These are phyloP conservation scores for Spicauda simplicius DNA, from an alignment of 2,888 invertebrate species.

Conservation along the genomic window DNA sequence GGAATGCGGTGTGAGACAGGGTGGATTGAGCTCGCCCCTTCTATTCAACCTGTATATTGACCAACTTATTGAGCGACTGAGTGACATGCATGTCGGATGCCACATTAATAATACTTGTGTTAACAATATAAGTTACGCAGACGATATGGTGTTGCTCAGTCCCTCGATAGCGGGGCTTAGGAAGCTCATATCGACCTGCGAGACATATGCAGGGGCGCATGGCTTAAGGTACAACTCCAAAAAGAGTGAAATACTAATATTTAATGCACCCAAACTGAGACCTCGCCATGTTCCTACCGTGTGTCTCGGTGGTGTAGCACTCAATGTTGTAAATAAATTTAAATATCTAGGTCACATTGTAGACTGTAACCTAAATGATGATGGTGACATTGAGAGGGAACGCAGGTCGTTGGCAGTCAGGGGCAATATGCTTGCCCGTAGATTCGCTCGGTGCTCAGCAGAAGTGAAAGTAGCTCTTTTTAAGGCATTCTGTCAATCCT, in stretches of 20 bases:
- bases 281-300: neutral
- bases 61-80: conserved; percentile 41
- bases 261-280: too few species aligned
- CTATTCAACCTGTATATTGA: conserved; percentile 33
- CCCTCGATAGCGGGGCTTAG: conserved; percentile 39
- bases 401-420: neutral
- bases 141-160: conserved; percentile 45
- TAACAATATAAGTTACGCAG: conserved; percentile 42
- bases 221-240: conserved; percentile 12
- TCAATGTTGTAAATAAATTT: neutral
- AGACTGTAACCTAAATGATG: neutral
- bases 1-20: conserved; percentile 45
- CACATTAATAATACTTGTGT: conserved; percentile 36
- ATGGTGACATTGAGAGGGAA: conserved; percentile 11
- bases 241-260: too few species aligned
- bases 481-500: too few species aligned
- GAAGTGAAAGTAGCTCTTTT: too few species aligned
- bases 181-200: conserved; percentile 54
- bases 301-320: neutral
- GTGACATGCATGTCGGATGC: conserved; percentile 40
- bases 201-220: conserved; percentile 11
- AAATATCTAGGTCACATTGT: conserved; percentile 14
- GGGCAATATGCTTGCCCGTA: conserved; percentile 3
- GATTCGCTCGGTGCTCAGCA: conserved; percentile 8
- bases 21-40: conserved; percentile 20